Base-by-base conservation (phyloP, 2,888 invertebrate species). In the Dorcus hopei region DNA sequence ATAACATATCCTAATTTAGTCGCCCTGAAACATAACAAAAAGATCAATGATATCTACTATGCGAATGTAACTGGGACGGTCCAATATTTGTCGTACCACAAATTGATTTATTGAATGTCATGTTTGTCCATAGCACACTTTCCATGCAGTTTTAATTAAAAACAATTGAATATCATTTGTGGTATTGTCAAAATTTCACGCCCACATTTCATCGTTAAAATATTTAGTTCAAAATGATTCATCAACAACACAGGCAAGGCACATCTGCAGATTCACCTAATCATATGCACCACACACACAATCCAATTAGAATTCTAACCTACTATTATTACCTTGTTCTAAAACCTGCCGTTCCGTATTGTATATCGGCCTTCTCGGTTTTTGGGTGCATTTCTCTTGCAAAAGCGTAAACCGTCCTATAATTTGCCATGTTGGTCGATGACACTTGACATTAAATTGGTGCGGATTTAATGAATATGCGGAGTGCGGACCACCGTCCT, bases 291-390 rank as follows among this genome's bases (percentile, higher is more conserved):
- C 6, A 33, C 26, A 33, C 5, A 6, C 26, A 5, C 5, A 33
- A 6, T 33, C 26, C 26, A 33, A 33, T 33, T 33, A 7, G 26
- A 33, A 6, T 33, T 33, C 26, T 33, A 33, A 33, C 26, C 26
- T 33, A 33, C 6, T 33, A 33, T 5, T 26, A 11, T 85, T 79
- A 90, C 91, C 86, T 89, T 71, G 88, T 87, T 71, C 93, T 85
- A 77, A 93, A 93, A 73, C 93, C 93, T 68, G 93, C 91, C 61
- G 93, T 93, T 68, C 93, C 93, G 81, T 93, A 93, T 78, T 89
- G 83, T 69, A 91, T 86, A 72, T 82, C 82, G 65, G 83, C 82
- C 70, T 84, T 85, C 54, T 82, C 80, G 47, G 83, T 86, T 79
- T 88, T 90, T 26, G 87, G 87, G 76, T 90, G 88, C 86, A 89